These are phyloP conservation scores for Meghimatium bilineatum DNA, from an alignment of 2,888 invertebrate genomes.

Conservation along the genomic window DNA sequence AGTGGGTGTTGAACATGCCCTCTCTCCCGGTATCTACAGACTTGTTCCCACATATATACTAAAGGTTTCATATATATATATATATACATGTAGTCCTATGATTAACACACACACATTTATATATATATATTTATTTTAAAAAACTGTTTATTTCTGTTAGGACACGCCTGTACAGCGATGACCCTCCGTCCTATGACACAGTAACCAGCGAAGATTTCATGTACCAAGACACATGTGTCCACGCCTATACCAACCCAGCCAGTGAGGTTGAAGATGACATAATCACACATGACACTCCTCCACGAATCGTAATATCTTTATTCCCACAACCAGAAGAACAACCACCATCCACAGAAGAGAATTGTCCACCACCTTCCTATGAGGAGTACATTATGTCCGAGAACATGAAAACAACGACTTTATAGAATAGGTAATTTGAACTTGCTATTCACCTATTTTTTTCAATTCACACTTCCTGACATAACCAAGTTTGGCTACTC, in stretches of 20 bases:
- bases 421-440: too few species aligned
- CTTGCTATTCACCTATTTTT: too few species aligned
- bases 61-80: too few species aligned
- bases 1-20: too few species aligned
- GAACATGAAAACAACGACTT: constrained; percentile 45
- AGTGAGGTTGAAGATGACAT: constrained; percentile 40
- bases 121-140: neutral
- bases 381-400: constrained; percentile 45
- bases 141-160: constrained; percentile 17
- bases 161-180: constrained; percentile 56
- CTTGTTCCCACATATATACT: too few species aligned
- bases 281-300: neutral
- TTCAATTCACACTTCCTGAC: too few species aligned
- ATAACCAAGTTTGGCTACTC: too few species aligned
- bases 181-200: constrained; percentile 59
- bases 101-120: too few species aligned
- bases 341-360: constrained; percentile 2
- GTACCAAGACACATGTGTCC: constrained; percentile 34
- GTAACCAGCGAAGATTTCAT: constrained; percentile 54
- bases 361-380: constrained; percentile 41
- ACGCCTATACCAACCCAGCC: constrained; percentile 48
- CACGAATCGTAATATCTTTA: constrained; percentile 28
- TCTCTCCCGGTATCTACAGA: too few species aligned
- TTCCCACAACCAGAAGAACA: neutral
- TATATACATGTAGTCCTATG: too few species aligned